Base-by-base conservation (phyloP, 53 echinoderm and acorn worm species). In the Patiria pectinifera region DNA sequence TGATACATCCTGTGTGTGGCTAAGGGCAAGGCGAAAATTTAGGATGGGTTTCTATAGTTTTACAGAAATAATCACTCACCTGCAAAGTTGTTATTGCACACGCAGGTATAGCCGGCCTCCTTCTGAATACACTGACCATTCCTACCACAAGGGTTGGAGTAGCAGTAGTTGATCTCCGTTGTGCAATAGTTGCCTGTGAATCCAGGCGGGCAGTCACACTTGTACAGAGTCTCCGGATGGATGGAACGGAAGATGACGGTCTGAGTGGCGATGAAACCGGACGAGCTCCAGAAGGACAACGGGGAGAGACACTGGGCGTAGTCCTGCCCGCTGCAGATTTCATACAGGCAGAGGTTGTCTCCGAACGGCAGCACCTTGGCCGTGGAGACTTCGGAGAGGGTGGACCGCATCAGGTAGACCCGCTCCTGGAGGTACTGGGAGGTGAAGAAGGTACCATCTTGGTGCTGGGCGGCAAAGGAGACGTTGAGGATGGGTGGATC, bases 151-250 rank as follows among this genome's bases (percentile, higher is more conserved):
- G 99, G 99, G 82, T 99, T 94, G 83, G 99, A 96, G 93, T 99
- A 99, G 95, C 99, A 99, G 83, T 96, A 96, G 95, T 99, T 99
- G 95, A 99, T 96, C 91, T 99, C 97, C 15, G 99, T 99, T 63
- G 91, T 95, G 87, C 99, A 99, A 80, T 94, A 99, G 92, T 99
- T 99, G 23, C 99, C 99, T 19, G 99, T 92, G 87, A 99, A 99
- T 35, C 99, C 99, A 9, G 95, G 93, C 0, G 99, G 99, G 91
- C 99, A 99, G 82, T 96, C 99, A n/a, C 99, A 99, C 76, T 94
- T 97, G 94, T 99, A 96, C 78, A 95, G 92, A 3, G 92, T 94
- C 92, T 94, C 99, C 12, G 99, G 99, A 60, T 99, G 97, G 35
- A 99, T 97, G 83, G 99, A 95, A n/a, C 99, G 95, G 85, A 99